phyloP scores from a whole-genome alignment of 1,140 invertebrate species.

The Wiebesia pumilae region DNA sequence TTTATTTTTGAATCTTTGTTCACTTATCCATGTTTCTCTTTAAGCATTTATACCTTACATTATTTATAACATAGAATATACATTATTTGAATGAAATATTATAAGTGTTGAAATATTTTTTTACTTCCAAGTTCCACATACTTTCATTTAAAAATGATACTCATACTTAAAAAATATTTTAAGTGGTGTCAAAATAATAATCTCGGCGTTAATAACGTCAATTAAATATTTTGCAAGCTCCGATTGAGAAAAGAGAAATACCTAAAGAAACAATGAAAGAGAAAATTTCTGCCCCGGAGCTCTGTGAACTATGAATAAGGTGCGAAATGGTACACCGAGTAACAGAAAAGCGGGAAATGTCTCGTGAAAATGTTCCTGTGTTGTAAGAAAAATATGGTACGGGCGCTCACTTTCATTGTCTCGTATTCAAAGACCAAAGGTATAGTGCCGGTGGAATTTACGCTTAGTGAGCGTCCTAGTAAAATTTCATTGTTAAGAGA shows the following conservation, averaged over 20 bases:
- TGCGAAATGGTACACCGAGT: neutral
- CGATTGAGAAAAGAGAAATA: neutral
- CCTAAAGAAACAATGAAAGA: slow-evolving; percentile 5
- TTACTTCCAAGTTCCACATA: too few species aligned
- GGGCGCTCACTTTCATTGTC: slow-evolving; percentile 22
- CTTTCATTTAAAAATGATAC: too few species aligned
- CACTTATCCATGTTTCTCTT: too few species aligned
- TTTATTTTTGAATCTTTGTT: too few species aligned
- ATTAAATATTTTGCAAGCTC: neutral
- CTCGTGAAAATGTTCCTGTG: slow-evolving; percentile 39
- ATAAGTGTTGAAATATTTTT: too few species aligned
- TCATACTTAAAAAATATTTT: too few species aligned
- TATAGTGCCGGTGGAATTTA: slow-evolving; percentile 20
- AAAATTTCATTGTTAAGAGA: neutral
- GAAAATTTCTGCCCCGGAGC: neutral
- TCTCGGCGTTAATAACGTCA: neutral
- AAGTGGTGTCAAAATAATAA: too few species aligned
- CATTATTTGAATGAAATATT: too few species aligned
- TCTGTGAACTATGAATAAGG: neutral
- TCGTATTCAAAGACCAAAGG: neutral
- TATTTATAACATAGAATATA: too few species aligned
- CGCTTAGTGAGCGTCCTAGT: neutral
- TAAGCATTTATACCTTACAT: too few species aligned
- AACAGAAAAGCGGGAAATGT: slow-evolving; percentile 45
- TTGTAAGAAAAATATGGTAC: slow-evolving; percentile 24